phyloP scores from a whole-genome alignment of 2,888 invertebrate genomes.

The Clepsis dumicolana region DNA sequence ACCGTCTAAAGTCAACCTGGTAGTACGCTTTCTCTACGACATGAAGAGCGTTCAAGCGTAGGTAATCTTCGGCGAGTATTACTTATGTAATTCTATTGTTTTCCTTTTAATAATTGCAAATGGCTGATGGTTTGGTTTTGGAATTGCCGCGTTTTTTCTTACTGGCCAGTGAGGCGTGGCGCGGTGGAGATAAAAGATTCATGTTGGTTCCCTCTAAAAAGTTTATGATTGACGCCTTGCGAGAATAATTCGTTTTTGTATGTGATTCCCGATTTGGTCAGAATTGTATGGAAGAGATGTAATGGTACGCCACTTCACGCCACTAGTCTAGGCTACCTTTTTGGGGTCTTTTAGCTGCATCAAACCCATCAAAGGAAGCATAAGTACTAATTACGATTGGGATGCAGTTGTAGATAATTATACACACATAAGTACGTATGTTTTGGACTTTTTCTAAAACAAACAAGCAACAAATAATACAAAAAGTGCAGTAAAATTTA shows the following conservation, averaged over 20 bases:
- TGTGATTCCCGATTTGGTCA: background rate
- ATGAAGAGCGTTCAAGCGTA: constrained; percentile 69
- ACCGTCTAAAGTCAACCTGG: constrained; percentile 38
- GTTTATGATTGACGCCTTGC: background rate
- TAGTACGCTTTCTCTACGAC: constrained; percentile 66
- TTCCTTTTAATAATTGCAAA: constrained; percentile 52
- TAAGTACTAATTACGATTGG: too few relatives aligned
- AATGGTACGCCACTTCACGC: background rate
- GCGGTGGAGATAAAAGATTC: background rate
- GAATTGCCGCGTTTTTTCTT: constrained; percentile 16
- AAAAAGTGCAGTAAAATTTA: too few relatives aligned
- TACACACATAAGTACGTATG: too few relatives aligned
- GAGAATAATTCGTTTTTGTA: background rate
- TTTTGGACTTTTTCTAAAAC: too few relatives aligned
- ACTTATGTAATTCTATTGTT: constrained; percentile 66
- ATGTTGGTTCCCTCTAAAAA: background rate
- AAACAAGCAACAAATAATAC: too few relatives aligned
- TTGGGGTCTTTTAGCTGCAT: too few relatives aligned
- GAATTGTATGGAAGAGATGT: background rate
- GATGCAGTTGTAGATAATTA: too few relatives aligned
- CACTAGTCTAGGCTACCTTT: too few relatives aligned
- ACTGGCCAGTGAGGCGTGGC: constrained; percentile 6
- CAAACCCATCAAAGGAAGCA: too few relatives aligned
- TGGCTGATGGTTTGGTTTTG: constrained; percentile 19
- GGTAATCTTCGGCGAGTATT: constrained; percentile 54